phyloP scores from a whole-genome alignment of 2,113 vertebrate species.

The Isurus oxyrinchus region DNA sequence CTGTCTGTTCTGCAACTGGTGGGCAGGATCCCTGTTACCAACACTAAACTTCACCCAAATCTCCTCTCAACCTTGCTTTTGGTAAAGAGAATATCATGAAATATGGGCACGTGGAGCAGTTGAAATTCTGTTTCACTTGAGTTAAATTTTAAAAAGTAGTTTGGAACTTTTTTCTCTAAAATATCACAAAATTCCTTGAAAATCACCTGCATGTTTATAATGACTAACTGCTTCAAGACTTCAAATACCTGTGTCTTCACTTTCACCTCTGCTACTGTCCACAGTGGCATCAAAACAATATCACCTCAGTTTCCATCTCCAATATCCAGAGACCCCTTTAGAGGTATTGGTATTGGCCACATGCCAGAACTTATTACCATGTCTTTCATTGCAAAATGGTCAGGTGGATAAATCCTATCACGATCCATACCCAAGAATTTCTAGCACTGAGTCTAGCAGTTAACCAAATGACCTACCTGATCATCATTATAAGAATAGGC shows the following conservation, averaged over 20 bases:
- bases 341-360: not conserved
- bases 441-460: not conserved
- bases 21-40: too few species aligned
- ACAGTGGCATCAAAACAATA: not conserved
- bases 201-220: not conserved
- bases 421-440: not conserved
- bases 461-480: not conserved
- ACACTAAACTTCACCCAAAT: too few species aligned
- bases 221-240: not conserved
- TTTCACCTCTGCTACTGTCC: not conserved
- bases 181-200: not conserved
- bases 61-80: too few species aligned
- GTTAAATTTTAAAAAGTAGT: not conserved
- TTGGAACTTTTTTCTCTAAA: not conserved
- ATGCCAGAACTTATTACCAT: not conserved
- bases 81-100: not conserved
- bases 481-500: not conserved
- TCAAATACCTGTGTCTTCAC: not conserved
- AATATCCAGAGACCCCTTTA: not conserved
- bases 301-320: not conserved
- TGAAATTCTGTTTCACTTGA: not conserved
- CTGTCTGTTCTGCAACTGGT: too few species aligned
- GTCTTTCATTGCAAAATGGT: not conserved
- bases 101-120: not conserved
- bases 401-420: not conserved